A percentile compares a stretch with the other conserved stretches of the same genome.
phyloP scores from a whole-genome alignment of 2,888 invertebrate species.

The Tenthredo livida region DNA sequence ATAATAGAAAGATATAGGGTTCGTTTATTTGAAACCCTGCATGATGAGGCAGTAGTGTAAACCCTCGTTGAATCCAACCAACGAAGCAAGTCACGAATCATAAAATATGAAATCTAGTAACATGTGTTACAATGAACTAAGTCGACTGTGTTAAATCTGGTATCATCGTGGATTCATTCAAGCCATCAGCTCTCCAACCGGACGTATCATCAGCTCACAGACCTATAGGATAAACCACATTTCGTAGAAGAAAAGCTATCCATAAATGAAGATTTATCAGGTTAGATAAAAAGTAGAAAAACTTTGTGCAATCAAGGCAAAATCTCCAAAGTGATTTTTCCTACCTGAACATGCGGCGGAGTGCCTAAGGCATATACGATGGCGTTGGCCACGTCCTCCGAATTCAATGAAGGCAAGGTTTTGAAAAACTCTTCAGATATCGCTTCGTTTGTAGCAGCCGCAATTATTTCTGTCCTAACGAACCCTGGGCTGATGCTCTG shows the following conservation, averaged over 20 bases:
- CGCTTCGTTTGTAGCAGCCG: constrained; percentile 55
- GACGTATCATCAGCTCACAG: constrained; percentile 35
- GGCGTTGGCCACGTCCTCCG: constrained; percentile 64
- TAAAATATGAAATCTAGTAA: too few relatives aligned
- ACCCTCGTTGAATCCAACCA: too few relatives aligned
- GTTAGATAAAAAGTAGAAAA: background rate
- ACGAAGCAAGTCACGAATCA: too few relatives aligned
- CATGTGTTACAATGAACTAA: too few relatives aligned
- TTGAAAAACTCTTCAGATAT: constrained; percentile 1
- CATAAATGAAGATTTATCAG: too few relatives aligned
- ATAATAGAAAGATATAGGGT: too few relatives aligned
- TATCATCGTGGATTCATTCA: background rate
- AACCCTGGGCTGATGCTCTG: constrained; percentile 75
- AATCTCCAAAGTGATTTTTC: constrained; percentile 47
- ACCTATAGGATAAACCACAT: background rate
- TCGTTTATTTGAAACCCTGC: too few relatives aligned
- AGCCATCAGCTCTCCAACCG: background rate
- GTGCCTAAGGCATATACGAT: constrained; percentile 66
- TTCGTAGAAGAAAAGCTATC: background rate
- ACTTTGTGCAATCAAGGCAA: constrained; percentile 1
- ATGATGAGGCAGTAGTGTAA: background rate
- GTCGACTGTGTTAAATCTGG: too few relatives aligned
- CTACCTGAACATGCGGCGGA: constrained; percentile 67
- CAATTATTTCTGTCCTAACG: constrained; percentile 70
- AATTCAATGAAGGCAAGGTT: constrained; percentile 56